phyloP scores from a whole-genome alignment of 2,888 invertebrate genomes.

The Aphidius colemani region DNA sequence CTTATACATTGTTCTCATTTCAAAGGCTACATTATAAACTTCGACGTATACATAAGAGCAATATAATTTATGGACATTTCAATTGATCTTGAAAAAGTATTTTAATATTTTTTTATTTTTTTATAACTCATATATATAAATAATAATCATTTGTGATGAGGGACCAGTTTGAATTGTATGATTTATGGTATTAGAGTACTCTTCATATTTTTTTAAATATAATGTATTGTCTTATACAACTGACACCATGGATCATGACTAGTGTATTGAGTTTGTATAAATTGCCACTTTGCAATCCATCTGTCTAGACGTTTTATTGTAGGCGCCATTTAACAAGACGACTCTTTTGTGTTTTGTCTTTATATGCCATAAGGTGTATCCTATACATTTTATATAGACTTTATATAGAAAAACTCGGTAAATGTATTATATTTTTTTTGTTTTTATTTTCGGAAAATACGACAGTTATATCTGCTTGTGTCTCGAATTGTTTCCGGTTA shows the following conservation, averaged over 20 bases:
- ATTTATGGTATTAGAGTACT: no score
- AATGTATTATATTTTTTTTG: constrained; percentile 11
- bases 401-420: neutral
- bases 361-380: neutral
- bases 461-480: neutral
- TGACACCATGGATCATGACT: constrained; percentile 16
- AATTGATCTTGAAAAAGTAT: neutral
- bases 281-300: constrained; percentile 22
- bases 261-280: constrained; percentile 25
- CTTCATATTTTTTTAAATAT: neutral
- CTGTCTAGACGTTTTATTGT: constrained; percentile 24
- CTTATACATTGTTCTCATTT: no score
- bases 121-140: no score
- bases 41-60: no score
- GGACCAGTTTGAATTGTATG: no score
- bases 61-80: no score
- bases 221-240: constrained; percentile 18
- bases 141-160: no score
- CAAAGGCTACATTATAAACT: no score
- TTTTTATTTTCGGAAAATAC: constrained; percentile 12
- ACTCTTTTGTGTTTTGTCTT: constrained; percentile 21
- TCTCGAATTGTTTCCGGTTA: constrained; percentile 13
- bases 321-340: constrained; percentile 28
- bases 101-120: no score
- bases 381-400: constrained; percentile 12